phyloP scores from a whole-genome alignment of 2,888 invertebrate species.

The Drosophila maculinotata region DNA sequence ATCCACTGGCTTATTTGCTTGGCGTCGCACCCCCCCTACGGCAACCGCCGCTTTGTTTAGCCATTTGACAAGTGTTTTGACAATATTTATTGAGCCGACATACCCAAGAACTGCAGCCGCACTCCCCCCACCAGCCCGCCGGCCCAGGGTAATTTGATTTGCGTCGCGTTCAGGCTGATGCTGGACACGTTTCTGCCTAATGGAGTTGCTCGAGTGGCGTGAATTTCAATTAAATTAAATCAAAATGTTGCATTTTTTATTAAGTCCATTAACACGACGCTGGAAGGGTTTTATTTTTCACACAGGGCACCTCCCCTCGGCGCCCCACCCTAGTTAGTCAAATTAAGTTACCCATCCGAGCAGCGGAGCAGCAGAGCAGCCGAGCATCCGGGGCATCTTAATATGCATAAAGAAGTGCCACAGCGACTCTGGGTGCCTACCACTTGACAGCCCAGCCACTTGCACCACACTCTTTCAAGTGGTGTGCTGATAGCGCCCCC shows the following conservation, averaged over 20 bases:
- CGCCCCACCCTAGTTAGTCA: slow-evolving; percentile 54
- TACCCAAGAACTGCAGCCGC: neutral
- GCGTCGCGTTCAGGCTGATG: slow-evolving; percentile 50
- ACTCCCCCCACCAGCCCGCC: neutral
- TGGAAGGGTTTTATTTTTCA: slow-evolving; percentile 53
- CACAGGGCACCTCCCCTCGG: neutral
- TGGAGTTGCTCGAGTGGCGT: slow-evolving; percentile 84
- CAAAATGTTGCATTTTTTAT: slow-evolving; percentile 81
- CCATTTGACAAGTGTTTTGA: slow-evolving; percentile 83
- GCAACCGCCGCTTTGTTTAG: slow-evolving; percentile 68
- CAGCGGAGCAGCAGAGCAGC: slow-evolving; percentile 1
- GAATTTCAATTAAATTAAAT: slow-evolving; percentile 84
- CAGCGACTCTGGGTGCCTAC: slow-evolving; percentile 51
- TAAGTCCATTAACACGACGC: slow-evolving; percentile 73
- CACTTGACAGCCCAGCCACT: slow-evolving; percentile 50
- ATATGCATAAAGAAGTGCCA: slow-evolving; percentile 73
- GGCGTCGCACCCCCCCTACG: slow-evolving; percentile 11
- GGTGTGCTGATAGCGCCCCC: slow-evolving; percentile 43
- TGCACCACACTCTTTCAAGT: slow-evolving; percentile 39
- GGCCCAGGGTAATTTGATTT: slow-evolving; percentile 78
- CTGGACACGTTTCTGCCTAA: slow-evolving; percentile 84
- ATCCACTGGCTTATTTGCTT: slow-evolving; percentile 54
- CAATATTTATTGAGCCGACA: slow-evolving; percentile 78
- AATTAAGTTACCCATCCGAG: slow-evolving; percentile 72
- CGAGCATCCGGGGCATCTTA: slow-evolving; percentile 57